Base-by-base conservation (phyloP, 2,113 vertebrate genomes). In the Petrocephalus zakoni region DNA sequence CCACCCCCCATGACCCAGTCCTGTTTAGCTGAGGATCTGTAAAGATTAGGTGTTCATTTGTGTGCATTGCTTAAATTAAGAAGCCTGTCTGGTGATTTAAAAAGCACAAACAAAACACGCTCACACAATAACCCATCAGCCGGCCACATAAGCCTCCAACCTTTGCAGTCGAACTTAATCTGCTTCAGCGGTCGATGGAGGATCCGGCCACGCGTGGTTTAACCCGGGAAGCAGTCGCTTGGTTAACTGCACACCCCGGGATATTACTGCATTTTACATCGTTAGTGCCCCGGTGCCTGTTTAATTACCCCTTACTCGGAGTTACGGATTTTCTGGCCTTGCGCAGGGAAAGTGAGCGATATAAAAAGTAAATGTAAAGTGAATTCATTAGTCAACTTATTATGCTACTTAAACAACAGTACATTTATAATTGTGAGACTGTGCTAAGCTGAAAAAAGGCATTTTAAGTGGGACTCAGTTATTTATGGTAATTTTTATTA, bases 361-460 rank as follows among this genome's bases (percentile, higher is more conserved):
- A 78, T 42, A 78, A 78, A 78, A 78, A 47, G 82, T 49, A 47
- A 25, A 51, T 85, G n/a, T 49, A 52, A 85, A 85, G 46, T 52
- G 82, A 85, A 85, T 49, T 85, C 49, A 85, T 85, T 85, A 85
- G 82, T 25, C 82, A 85, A 52, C 22, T 85, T 51, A 52, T 85
- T 85, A 85, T 51, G 47, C 46, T 47, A 85, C 82, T 47, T 29
- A 85, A 85, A 85, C 46, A 85, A 29, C 82, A 0, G 82, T 25
- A 51, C 46, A 51, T 85, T 49, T 85, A 49, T 51, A 85, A 85
- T 25, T 52, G 42, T 84, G 47, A 75, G n/a, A 2, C 34, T 25
- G 46, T 29, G 46, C n/a, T 52, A 51, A 85, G n/a, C 46, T 1
- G 13, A 29, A 85, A 85, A 83, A 25, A 78, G 22, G 49, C 46